Evolutionary conservation across 92 coral and sea anemone genomes (phyloP), one percentile per base, ranked within the genome.

Genomic region (Metridium senile): DNA sequence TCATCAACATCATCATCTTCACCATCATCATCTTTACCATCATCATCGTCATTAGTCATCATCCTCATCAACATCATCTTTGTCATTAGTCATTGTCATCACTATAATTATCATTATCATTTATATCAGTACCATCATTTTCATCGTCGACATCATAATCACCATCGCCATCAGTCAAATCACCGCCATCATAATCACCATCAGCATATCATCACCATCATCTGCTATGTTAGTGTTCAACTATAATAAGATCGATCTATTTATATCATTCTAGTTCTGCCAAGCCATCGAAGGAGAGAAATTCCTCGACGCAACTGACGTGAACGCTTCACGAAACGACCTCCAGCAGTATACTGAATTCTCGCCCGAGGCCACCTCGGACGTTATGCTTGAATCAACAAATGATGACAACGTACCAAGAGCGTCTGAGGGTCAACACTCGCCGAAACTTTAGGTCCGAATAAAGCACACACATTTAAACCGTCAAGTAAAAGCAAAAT

Each of bases 211-310:
- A n/a, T n/a, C n/a, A n/a, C n/a, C n/a, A n/a, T n/a, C n/a, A n/a
- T n/a, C n/a, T n/a, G n/a, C n/a, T n/a, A n/a, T n/a, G n/a, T n/a
- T n/a, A n/a, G n/a, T n/a, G n/a, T n/a, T n/a, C n/a, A n/a, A n/a
- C n/a, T n/a, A n/a, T n/a, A n/a, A n/a, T n/a, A n/a, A n/a, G n/a
- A n/a, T n/a, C n/a, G n/a, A n/a, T n/a, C n/a, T n/a, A 16, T 16
- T 45, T 45, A 16, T 45, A 45, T 45, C 9, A 7, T 17, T 22
- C 28, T 51, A 88, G 93, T 81, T 88, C 27, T 72, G 80, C 1
- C 78, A 82, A 27, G 93, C 93, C 31, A 88, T 88, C 31, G 89
- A 88, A 66, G 93, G 93, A 52, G 93, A 88, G 30, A 82, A 82
- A 17, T 83, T 65, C 57, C 47, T 87, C n/a, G 91, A 87, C 52